Evolutionary conservation across 2,113 vertebrate genomes (phyloP).

Genomic region (Callospermophilus lateralis): DNA sequence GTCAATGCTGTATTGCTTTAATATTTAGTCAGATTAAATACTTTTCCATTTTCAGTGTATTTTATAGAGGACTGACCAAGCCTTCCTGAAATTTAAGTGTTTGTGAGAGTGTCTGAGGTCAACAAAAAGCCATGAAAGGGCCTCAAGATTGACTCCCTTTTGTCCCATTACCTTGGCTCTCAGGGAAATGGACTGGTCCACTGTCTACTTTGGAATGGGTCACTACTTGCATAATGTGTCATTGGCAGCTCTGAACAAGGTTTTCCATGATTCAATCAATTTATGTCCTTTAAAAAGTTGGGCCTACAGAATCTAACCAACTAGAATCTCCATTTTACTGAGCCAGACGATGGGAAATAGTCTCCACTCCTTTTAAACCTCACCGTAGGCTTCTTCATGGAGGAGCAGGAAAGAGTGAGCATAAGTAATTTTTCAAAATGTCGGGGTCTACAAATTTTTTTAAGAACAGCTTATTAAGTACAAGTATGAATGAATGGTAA

Average conservation of each 20-base stretch:
- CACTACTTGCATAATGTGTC: no score
- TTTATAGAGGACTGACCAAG: neutral
- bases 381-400: neutral
- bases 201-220: neutral
- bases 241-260: neutral
- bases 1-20: neutral
- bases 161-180: neutral
- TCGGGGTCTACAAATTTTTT: neutral
- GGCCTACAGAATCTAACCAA: neutral
- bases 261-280: neutral
- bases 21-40: neutral
- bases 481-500: no score
- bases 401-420: neutral
- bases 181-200: neutral
- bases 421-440: slow-evolving; percentile 29
- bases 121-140: neutral
- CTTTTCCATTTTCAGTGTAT: neutral
- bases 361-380: neutral
- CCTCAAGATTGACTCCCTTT: neutral
- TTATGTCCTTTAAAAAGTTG: neutral
- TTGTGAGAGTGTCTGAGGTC: neutral
- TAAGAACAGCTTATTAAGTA: neutral
- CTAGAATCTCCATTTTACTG: neutral
- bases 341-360: neutral
- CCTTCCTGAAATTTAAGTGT: neutral